phyloP scores from a whole-genome alignment of 2,797 vertebrate species.

The Danio kyathit region DNA sequence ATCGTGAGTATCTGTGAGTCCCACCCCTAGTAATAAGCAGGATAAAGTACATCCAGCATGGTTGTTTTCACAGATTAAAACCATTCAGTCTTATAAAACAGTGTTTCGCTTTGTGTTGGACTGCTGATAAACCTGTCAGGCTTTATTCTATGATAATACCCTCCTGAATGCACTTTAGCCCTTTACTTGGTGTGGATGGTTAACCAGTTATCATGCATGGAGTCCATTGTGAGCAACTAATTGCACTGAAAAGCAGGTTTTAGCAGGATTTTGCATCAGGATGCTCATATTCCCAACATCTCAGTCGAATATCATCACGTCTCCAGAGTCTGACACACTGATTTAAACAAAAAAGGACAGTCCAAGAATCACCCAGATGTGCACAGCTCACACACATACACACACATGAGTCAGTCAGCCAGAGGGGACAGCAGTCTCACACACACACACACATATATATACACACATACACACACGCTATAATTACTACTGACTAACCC shows the following conservation, averaged over 20 bases:
- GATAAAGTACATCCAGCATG: too few relatives aligned
- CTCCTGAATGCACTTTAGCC: too few relatives aligned
- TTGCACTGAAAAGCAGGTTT: background rate
- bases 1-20: too few relatives aligned
- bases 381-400: slow-evolving; percentile 34
- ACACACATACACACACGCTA: slow-evolving; percentile 12
- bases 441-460: slow-evolving; percentile 21
- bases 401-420: slow-evolving; percentile 31
- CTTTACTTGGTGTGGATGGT: too few relatives aligned
- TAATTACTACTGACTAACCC: slow-evolving; percentile 37
- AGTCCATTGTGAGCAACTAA: background rate
- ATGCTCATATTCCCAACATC: slow-evolving; percentile 13
- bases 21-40: too few relatives aligned
- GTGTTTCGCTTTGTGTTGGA: too few relatives aligned
- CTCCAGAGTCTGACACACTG: slow-evolving; percentile 34
- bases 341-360: slow-evolving; percentile 49
- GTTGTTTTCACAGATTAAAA: too few relatives aligned
- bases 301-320: background rate
- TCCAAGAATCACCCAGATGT: slow-evolving; percentile 23
- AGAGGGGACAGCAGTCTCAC: slow-evolving; percentile 14
- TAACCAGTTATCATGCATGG: too few relatives aligned
- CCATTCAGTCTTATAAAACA: too few relatives aligned
- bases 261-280: background rate
- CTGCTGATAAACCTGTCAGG: too few relatives aligned
- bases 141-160: too few relatives aligned